Conservation (phyloP, 2,797 vertebrate species). For the Sciurus vulgaris region DNA sequence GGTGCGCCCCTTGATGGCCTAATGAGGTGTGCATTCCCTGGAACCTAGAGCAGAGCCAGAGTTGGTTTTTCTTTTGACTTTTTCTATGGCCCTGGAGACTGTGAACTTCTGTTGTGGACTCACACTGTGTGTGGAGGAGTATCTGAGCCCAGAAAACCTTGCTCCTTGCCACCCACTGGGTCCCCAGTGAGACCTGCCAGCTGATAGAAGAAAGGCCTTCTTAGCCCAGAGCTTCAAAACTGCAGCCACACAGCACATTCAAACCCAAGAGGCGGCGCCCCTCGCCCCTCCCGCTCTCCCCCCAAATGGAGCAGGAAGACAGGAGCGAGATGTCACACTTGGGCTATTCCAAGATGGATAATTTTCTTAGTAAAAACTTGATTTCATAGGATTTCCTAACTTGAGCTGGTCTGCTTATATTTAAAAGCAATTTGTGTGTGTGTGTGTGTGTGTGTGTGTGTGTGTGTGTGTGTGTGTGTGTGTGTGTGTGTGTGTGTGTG, state of each 20-base stretch:
- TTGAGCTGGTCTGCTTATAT: not conserved
- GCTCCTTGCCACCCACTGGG: not conserved
- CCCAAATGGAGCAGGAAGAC: not conserved
- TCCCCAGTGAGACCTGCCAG: not conserved
- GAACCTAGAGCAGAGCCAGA: not conserved
- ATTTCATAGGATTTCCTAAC: not conserved
- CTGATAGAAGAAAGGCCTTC: not conserved
- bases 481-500: too few relatives aligned
- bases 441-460: not conserved
- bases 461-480: not conserved
- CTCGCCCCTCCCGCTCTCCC: not conserved
- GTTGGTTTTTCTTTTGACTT: not conserved
- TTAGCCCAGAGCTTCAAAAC: not conserved
- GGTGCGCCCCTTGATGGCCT: not conserved
- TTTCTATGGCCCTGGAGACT: not conserved
- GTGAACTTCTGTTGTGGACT: not conserved
- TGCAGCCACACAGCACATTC: not conserved
- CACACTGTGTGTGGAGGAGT: not conserved
- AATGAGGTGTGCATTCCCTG: not conserved
- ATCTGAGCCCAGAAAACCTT: not conserved
- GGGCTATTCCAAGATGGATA: not conserved
- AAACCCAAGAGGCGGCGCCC: not conserved
- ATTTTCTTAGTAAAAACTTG: not conserved
- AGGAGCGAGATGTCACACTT: not conserved
- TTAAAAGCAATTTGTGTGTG: not conserved